phyloP scores from a whole-genome alignment of 1,140 invertebrate species.

The Branchinecta lindahli region DNA sequence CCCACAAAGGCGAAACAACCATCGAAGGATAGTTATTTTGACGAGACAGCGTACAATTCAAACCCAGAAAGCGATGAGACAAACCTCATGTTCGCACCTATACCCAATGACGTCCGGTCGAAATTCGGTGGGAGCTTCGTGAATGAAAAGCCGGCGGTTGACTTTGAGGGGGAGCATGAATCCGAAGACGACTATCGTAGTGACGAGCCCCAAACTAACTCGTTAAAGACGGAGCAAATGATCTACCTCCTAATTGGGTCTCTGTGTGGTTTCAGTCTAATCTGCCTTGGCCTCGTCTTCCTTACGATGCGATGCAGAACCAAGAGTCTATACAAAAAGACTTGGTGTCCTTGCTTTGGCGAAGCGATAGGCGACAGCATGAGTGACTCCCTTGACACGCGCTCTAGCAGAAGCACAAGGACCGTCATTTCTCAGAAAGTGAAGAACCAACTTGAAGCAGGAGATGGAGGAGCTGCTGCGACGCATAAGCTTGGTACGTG shows the following conservation, averaged over 20 bases:
- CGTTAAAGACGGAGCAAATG: not conserved
- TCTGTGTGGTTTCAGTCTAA: slow-evolving; percentile 16
- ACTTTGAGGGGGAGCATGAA: not conserved
- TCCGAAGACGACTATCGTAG: not conserved
- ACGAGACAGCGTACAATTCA: not conserved
- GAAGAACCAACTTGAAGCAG: not conserved
- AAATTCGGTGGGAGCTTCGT: not conserved
- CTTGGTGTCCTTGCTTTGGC: not conserved
- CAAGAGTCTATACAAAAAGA: slow-evolving; percentile 5
- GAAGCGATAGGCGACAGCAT: not conserved
- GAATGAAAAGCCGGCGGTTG: not conserved
- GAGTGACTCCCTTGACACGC: not conserved
- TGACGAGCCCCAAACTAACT: not conserved
- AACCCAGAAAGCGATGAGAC: slow-evolving; percentile 3
- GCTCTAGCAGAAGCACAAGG: not conserved
- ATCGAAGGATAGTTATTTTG: not conserved
- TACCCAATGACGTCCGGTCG: not conserved
- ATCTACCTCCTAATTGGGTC: slow-evolving; percentile 18
- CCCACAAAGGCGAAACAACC: too few relatives aligned
- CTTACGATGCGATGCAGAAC: slow-evolving; percentile 15
- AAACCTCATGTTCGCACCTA: not conserved
- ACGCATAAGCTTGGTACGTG: slow-evolving; percentile 19
- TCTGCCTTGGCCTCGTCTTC: slow-evolving; percentile 16
- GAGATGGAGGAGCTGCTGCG: slow-evolving; percentile 7
- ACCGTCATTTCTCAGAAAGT: not conserved